Percentiles rank a stretch among this genome's conserved stretches.
Conservation (phyloP, 1,140 invertebrate genomes). For the Drosophila burlai region DNA sequence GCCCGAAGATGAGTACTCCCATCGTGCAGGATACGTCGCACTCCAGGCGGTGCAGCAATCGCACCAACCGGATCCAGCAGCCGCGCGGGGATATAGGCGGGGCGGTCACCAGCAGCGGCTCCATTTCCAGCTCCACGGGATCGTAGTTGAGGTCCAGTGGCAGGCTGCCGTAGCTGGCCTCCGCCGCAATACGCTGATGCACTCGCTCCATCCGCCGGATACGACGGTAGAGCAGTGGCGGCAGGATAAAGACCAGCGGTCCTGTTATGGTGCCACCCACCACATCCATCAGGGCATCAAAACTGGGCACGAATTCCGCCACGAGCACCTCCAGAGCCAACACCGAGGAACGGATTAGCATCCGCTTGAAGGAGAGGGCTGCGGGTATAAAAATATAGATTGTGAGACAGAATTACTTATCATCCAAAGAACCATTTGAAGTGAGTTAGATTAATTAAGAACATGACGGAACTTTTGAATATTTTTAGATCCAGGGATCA, state of each 20-base stretch:
- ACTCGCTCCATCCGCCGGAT: constrained; percentile 86
- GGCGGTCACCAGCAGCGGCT: constrained; percentile 52
- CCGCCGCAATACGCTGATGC: constrained; percentile 73
- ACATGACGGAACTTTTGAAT: constrained; percentile 1
- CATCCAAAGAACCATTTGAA: background rate
- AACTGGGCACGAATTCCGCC: constrained; percentile 93
- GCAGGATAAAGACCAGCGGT: constrained; percentile 93
- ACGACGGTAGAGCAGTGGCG: constrained; percentile 92
- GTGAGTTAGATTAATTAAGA: constrained; percentile 12
- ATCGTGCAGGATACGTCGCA: constrained; percentile 76
- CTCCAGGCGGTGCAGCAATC: constrained; percentile 58
- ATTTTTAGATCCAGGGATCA: background rate
- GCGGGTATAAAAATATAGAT: background rate
- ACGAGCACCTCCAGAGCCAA: constrained; percentile 91
- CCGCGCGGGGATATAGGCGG: constrained; percentile 40
- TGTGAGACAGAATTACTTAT: background rate
- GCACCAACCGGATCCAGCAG: constrained; percentile 61
- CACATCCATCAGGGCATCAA: constrained; percentile 95
- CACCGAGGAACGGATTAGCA: constrained; percentile 90
- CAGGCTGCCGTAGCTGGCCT: constrained; percentile 77
- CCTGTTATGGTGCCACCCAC: constrained; percentile 94
- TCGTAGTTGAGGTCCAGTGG: constrained; percentile 78
- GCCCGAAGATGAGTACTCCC: constrained; percentile 76
- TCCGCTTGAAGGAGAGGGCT: constrained; percentile 93
- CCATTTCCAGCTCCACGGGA: constrained; percentile 71